phyloP scores from a whole-genome alignment of 2,797 vertebrate species.

The Xenentodon cancila region DNA sequence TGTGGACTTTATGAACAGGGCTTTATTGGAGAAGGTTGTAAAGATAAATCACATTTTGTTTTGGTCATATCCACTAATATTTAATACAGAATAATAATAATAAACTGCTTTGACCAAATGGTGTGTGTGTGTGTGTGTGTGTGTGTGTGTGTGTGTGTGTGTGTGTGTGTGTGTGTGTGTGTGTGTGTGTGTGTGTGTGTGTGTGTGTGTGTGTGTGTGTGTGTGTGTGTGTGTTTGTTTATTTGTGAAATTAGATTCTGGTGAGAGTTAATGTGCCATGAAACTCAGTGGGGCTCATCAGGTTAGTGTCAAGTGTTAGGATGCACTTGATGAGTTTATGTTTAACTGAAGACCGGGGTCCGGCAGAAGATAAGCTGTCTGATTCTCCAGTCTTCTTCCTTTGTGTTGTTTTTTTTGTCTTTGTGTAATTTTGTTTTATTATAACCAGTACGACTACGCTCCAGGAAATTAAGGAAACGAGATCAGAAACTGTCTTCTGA shows the following conservation, averaged over 20 bases:
- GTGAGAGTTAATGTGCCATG: conserved; percentile 8
- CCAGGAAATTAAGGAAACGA: conserved; percentile 59
- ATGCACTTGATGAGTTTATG: conserved; percentile 43
- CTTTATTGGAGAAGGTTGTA: conserved; percentile 49
- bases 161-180: neutral
- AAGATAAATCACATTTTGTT: conserved; percentile 46
- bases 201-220: neutral
- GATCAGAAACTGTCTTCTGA: conserved; percentile 23
- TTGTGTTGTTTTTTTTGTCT: neutral
- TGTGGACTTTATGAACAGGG: conserved; percentile 31
- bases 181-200: neutral
- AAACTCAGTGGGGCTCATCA: conserved; percentile 1
- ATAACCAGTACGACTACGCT: conserved; percentile 12
- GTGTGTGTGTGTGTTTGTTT: neutral
- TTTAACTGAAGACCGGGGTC: neutral
- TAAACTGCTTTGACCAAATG: conserved; percentile 20
- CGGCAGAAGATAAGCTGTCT: conserved; percentile 39
- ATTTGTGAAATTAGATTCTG: neutral
- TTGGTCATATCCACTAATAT: conserved; percentile 19
- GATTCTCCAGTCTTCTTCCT: neutral
- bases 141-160: neutral
- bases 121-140: neutral
- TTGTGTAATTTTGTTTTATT: conserved; percentile 53
- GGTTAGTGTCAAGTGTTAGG: conserved; percentile 7
- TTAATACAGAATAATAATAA: conserved; percentile 15